Base-by-base conservation (phyloP, 2,888 invertebrate genomes). In the Eurytoma californica region DNA sequence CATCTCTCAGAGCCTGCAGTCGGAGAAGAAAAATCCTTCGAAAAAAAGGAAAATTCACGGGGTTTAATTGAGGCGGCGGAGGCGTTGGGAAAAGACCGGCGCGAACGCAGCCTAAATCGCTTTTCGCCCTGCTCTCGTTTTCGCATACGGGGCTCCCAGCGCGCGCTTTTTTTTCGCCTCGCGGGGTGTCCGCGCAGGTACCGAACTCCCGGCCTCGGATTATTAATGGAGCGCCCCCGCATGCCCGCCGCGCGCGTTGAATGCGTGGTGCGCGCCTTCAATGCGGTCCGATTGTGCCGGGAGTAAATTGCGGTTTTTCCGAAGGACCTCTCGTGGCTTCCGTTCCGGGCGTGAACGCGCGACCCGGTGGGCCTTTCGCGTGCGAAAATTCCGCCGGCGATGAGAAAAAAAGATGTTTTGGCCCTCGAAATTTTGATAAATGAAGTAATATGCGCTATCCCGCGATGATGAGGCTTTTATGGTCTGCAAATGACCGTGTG, bases 121-220 rank as follows among this genome's bases (percentile, higher is more conserved):
- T 74, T 58, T 74, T 20, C 14, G 53, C n/a, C 16, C n/a, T 47
- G 49, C 73, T 49, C 66, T 66, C 47, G 16, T 28, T 66, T 74
- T 74, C 53, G 18, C 20, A 16, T 47, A n/a, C 53, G n/a, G 0
- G 0, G n/a, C 13, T 3, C 14, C 49, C 49, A 3, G n/a, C 3
- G 55, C 30, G 30, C 16, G 24, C 3, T 24, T 47, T 51, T 61
- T 51, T 66, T 28, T 65, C 73, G 39, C 66, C 73, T 73, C 66
- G 66, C 73, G 73, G 73, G 66, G 73, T 74, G 66, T 66, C 73
- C 53, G 14, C 24, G 61, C 72, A 63, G 63, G 53, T 63, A 63
- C 16, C 18, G 16, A 24, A 30, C 47, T 7, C 12, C 13, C 53
- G 53, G 1, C 53, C 13, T 39, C 51, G 13, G 3, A 28, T 72